Base-by-base conservation (phyloP, 2,113 vertebrate species). In the Rhinoderma darwinii region DNA sequence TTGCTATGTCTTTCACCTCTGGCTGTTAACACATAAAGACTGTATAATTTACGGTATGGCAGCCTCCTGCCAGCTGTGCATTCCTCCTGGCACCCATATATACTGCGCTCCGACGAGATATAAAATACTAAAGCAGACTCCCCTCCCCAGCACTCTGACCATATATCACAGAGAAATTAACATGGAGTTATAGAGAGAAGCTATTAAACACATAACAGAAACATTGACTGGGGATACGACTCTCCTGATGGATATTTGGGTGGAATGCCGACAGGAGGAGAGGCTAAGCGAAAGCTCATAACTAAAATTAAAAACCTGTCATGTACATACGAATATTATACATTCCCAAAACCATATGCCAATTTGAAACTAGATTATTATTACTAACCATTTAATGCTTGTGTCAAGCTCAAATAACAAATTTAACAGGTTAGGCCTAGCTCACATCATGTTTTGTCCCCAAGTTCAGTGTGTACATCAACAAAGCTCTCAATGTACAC, bases 11-110 rank as follows among this genome's bases (percentile, higher is more conserved):
- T 82, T 87, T 87, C 86, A 87, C 86, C 79, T 82, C 86, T 87
- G 86, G 86, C 86, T 82, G 86, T 87, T 87, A 87, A 82, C 51
- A 81, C 86, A 87, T 87, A 87, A 87, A 87, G 86, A 87, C 78
- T 87, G 41, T 87, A 87, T 87, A 82, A 87, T 87, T 87, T 87
- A 87, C 27, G 51, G 61, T 72, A 35, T 59, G 30, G 50, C 79
- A 82, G 86, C 86, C 79, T 87, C 78, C 51, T 75, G 86, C 86
- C 86, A 87, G 86, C 86, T 87, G 86, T 82, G 86, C 86, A 35
- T 82, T 75, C 79, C 78, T 82, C 79, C 68, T 87, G 79, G 79
- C 39, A 14, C 37, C 79, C 86, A 87, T 87, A 87, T 82, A 87
- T 82, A 82, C 78, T 87, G 50, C 11, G 51, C 79, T 74, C 51